Base-by-base conservation (phyloP, 2,888 invertebrate genomes). In the Bombylius discolor region DNA sequence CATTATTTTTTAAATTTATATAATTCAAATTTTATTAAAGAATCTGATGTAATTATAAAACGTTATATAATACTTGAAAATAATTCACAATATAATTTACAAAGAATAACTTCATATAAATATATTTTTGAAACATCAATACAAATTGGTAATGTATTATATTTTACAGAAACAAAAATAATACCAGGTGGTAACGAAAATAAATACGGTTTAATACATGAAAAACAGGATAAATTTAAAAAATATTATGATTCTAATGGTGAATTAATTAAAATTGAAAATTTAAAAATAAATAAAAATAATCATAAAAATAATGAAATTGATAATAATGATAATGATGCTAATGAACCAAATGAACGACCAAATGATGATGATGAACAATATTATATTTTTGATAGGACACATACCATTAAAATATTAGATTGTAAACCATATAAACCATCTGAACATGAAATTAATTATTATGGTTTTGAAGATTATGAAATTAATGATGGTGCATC, bases 391-490 rank as follows among this genome's bases (percentile, higher is more conserved):
- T 55, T 44, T 49, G 55, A 53, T 44, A 52, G 47, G 45, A 14
- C 49, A 44, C 53, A 55, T 32, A 14, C 5, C 6, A 44, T 55
- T 2, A 51, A 55, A 13, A 52, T 58, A 13, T 55, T 55, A 3
- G 34, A 50, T n/a, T 52, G 45, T 45, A 46, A 52, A 12, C 55
- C 55, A 33, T 55, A 42, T 34, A 23, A 34, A 9, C 13, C 42
- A 4, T 4, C 11, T 5, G 48, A 52, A 23, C 49, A 58, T 5
- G 6, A n/a, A 5, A 50, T 55, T 31, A 51, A 50, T 8, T 58
- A 58, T 31, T 53, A 51, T 5, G 58, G 58, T 13, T 58, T 58
- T n/a, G 58, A 58, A 36, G 52, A 55, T 47, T 58, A 58, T 34
- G 58, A 58, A 23, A 23, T 23, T 23, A 23, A 23, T 23, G 3